A percentile compares a stretch with the other conserved stretches of the same genome.
phyloP scores from a whole-genome alignment of 1,140 invertebrate genomes.

The Hypothenemus hampei region DNA sequence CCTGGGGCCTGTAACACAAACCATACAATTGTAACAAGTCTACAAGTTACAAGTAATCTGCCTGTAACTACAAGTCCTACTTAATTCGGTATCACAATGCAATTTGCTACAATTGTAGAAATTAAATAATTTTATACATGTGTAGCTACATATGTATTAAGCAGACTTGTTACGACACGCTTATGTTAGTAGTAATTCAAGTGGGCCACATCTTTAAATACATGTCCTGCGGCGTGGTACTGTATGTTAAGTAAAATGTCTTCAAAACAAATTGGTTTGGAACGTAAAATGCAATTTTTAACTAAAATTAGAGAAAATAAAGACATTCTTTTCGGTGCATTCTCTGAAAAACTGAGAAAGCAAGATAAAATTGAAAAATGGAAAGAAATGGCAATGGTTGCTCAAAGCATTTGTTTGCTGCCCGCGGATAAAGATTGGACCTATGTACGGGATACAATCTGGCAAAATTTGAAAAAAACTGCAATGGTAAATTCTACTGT shows the following conservation, averaged over 20 bases:
- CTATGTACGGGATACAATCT: neutral
- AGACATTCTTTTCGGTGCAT: neutral
- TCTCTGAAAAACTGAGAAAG: conserved; percentile 1
- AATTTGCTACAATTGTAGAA: neutral
- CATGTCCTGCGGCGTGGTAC: too few relatives aligned
- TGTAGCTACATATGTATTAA: neutral
- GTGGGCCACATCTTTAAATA: neutral
- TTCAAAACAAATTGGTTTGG: neutral
- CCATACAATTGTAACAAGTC: conserved; percentile 3
- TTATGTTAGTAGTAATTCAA: neutral
- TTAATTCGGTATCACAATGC: neutral
- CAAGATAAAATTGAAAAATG: too few relatives aligned
- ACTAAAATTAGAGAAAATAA: neutral
- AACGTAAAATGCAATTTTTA: neutral
- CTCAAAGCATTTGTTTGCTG: neutral
- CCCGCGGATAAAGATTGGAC: neutral
- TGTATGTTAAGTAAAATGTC: too few relatives aligned
- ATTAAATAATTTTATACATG: neutral
- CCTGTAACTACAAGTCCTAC: conserved; percentile 1
- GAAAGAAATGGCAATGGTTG: neutral
- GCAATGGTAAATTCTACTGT: neutral
- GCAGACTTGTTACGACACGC: neutral
- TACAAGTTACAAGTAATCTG: conserved; percentile 2
- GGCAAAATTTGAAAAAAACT: neutral
- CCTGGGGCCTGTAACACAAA: neutral